phyloP scores from a whole-genome alignment of 2,113 vertebrate species.

The Toxotes jaculatrix region DNA sequence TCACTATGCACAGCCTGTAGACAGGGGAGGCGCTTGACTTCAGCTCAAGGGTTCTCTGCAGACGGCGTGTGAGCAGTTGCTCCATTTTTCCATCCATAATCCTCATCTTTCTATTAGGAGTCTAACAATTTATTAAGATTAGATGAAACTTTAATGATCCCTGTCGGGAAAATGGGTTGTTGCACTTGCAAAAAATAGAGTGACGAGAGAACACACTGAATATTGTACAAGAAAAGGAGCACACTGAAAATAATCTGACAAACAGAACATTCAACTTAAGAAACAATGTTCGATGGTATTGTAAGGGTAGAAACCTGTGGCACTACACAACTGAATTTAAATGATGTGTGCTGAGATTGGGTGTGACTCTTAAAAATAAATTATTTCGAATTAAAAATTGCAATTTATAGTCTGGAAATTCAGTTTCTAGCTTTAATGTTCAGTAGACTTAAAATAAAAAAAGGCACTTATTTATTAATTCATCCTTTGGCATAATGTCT shows the following conservation, averaged over 20 bases:
- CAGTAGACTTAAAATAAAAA: background rate
- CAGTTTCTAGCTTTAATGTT: background rate
- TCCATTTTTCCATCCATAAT: slow-evolving; percentile 61
- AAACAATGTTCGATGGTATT: slow-evolving; percentile 19
- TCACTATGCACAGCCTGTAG: slow-evolving; percentile 56
- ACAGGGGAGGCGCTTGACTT: slow-evolving; percentile 64
- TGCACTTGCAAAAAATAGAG: slow-evolving; percentile 36
- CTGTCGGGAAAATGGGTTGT: slow-evolving; percentile 73
- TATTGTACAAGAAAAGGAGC: slow-evolving; percentile 21
- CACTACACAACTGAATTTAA: background rate
- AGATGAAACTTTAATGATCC: slow-evolving; percentile 76
- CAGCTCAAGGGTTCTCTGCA: slow-evolving; percentile 69
- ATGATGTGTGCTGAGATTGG: background rate
- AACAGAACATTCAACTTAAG: slow-evolving; percentile 13
- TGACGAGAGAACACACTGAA: slow-evolving; percentile 33
- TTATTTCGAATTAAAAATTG: background rate
- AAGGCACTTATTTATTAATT: background rate
- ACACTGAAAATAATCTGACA: slow-evolving; percentile 31
- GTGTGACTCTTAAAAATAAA: background rate
- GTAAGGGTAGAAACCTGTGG: background rate
- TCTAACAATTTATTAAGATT: slow-evolving; percentile 74
- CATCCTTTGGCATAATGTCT: background rate
- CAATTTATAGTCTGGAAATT: background rate
- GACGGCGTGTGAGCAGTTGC: slow-evolving; percentile 58
- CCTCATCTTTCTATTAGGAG: slow-evolving; percentile 67